Conservation (phyloP, 92 coral and sea anemone genomes). For the Parazoanthus atlanticus region DNA sequence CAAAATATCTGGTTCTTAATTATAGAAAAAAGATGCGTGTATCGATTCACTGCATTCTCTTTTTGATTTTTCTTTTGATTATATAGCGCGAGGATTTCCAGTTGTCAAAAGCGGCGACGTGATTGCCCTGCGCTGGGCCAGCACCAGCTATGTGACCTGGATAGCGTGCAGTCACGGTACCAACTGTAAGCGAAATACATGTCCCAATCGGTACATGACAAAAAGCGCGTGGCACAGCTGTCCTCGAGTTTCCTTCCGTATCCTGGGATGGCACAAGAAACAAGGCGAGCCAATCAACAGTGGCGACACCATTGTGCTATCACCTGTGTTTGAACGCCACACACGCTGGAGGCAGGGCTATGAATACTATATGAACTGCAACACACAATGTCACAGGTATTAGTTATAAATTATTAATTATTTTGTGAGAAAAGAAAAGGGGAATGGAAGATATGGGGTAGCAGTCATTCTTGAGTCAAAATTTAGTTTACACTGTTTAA, state of each 20-base stretch:
- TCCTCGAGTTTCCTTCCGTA: conserved; percentile 26
- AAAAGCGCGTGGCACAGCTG: conserved; percentile 17
- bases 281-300: conserved; percentile 35
- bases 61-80: not conserved
- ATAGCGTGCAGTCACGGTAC: conserved; percentile 16
- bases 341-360: conserved; percentile 35
- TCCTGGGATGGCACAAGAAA: conserved; percentile 30
- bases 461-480: not conserved
- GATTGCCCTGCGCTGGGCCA: conserved; percentile 26
- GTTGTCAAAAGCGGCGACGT: conserved; percentile 10
- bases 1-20: no score
- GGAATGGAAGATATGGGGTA: no score
- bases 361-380: conserved; percentile 23
- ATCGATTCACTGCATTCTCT: not conserved
- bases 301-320: conserved; percentile 31
- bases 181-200: conserved; percentile 3
- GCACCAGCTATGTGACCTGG: conserved; percentile 26
- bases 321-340: conserved; percentile 35
- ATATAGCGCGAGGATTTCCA: conserved; percentile 19
- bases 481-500: not conserved
- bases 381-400: conserved; percentile 3
- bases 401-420: not conserved
- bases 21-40: no score
- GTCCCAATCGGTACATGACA: conserved; percentile 32
- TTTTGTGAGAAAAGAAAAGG: not conserved